Conservation (phyloP, 2,888 invertebrate genomes). For the Spisula solida region DNA sequence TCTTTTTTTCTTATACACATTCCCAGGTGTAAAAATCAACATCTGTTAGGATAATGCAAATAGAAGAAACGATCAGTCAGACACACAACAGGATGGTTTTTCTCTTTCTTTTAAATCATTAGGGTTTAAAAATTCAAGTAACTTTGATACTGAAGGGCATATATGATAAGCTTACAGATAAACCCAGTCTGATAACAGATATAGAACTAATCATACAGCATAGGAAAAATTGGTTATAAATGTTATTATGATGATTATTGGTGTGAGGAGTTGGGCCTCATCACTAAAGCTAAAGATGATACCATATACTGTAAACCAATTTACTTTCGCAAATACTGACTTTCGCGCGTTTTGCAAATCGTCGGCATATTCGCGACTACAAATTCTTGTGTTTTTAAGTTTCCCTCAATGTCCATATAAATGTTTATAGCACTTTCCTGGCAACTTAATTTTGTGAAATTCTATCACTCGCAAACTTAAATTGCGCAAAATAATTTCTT, state of each 20-base stretch:
- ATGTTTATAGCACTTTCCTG: too few species aligned
- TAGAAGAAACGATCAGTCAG: background rate
- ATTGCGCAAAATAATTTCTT: too few species aligned
- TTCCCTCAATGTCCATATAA: too few species aligned
- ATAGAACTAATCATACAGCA: background rate
- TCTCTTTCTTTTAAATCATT: constrained; percentile 28
- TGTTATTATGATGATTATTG: background rate
- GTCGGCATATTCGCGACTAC: too few species aligned
- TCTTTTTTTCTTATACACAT: background rate
- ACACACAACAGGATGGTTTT: background rate
- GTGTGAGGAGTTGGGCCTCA: too few species aligned
- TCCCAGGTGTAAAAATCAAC: constrained; percentile 12
- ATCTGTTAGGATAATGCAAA: constrained; percentile 19
- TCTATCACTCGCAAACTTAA: too few species aligned
- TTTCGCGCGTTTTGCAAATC: too few species aligned
- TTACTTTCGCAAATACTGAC: too few species aligned
- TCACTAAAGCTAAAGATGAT: too few species aligned
- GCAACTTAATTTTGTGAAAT: too few species aligned
- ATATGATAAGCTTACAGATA: constrained; percentile 7
- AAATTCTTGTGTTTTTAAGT: too few species aligned
- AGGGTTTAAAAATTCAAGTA: constrained; percentile 8
- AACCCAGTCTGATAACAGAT: constrained; percentile 19
- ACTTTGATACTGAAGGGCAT: background rate
- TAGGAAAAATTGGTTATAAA: constrained; percentile 6
- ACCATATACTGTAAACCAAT: too few species aligned